phyloP scores from a whole-genome alignment of 2,797 vertebrate genomes.

The Alexandromys oeconomus region DNA sequence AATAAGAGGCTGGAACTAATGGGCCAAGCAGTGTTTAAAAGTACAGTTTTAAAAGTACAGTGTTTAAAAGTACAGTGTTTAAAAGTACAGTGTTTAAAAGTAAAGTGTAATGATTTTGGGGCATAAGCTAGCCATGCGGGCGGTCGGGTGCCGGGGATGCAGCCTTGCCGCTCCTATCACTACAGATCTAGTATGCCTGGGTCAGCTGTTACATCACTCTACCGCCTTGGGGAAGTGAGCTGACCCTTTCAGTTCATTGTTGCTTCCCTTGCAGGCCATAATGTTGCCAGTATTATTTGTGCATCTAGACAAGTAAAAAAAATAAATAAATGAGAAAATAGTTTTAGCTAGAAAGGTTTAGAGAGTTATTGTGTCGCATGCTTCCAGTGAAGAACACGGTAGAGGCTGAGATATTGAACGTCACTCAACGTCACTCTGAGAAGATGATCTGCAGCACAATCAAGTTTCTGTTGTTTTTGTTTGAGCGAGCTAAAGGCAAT shows the following conservation, averaged over 20 bases:
- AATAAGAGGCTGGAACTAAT: too few relatives aligned
- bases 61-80: too few relatives aligned
- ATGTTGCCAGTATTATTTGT: background rate
- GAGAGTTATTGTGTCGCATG: background rate
- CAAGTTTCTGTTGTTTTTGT: background rate
- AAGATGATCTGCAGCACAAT: background rate
- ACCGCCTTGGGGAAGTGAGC: background rate
- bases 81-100: too few relatives aligned
- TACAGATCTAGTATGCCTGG: background rate
- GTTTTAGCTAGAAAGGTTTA: background rate
- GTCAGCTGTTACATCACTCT: background rate
- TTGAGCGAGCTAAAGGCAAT: background rate
- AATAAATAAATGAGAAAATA: background rate
- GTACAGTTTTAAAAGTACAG: too few relatives aligned
- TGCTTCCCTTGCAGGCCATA: background rate
- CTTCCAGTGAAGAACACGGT: background rate
- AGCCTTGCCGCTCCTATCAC: too few relatives aligned
- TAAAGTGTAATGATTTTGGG: too few relatives aligned
- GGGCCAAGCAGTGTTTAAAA: too few relatives aligned
- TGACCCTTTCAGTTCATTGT: background rate
- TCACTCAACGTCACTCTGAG: background rate
- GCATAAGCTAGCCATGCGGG: too few relatives aligned
- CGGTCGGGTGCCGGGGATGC: too few relatives aligned
- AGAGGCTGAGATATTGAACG: background rate
- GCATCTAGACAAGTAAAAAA: background rate